Evolutionary conservation across 2,113 vertebrate species (phyloP).

Genomic region (Xerus inauris): DNA sequence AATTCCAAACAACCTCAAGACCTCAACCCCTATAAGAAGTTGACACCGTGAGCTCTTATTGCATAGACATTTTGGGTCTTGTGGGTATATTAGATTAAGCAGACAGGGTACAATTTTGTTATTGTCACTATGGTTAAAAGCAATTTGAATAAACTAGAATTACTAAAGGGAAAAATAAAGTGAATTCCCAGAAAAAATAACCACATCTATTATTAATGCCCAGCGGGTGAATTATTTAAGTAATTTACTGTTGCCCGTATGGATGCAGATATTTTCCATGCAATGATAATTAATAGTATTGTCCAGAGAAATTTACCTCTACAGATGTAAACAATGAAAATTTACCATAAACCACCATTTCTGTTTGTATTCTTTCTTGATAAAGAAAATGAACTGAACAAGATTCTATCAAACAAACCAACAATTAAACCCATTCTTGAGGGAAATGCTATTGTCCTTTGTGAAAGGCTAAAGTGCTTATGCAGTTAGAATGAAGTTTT

Average conservation of each 20-base stretch:
- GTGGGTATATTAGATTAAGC: slow-evolving; percentile 54
- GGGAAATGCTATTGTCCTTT: not conserved
- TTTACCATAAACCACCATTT: not conserved
- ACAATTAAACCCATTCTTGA: not conserved
- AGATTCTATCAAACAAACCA: not conserved
- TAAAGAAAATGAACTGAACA: slow-evolving; percentile 8
- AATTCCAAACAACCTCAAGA: slow-evolving; percentile 12
- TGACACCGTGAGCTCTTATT: not conserved
- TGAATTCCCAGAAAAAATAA: slow-evolving; percentile 56
- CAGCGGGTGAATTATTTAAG: slow-evolving; percentile 53
- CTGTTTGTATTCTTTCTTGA: slow-evolving; percentile 14
- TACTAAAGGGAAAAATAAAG: slow-evolving; percentile 64
- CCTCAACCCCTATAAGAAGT: slow-evolving; percentile 16
- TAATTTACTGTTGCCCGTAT: slow-evolving; percentile 42
- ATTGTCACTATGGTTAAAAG: slow-evolving; percentile 55
- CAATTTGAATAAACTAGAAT: slow-evolving; percentile 64
- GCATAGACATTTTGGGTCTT: slow-evolving; percentile 20
- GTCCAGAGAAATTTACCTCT: slow-evolving; percentile 48
- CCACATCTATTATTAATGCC: slow-evolving; percentile 61
- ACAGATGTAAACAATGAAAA: slow-evolving; percentile 2
- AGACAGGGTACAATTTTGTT: slow-evolving; percentile 15
- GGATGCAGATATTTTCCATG: not conserved
- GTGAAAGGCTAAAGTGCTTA: not conserved
- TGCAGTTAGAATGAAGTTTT: not conserved
- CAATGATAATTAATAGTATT: slow-evolving; percentile 18